A percentile compares a stretch with the other conserved stretches of the same genome.
phyloP scores from a whole-genome alignment of 2,888 invertebrate species.

The Lordiphosa andalusiaca region DNA sequence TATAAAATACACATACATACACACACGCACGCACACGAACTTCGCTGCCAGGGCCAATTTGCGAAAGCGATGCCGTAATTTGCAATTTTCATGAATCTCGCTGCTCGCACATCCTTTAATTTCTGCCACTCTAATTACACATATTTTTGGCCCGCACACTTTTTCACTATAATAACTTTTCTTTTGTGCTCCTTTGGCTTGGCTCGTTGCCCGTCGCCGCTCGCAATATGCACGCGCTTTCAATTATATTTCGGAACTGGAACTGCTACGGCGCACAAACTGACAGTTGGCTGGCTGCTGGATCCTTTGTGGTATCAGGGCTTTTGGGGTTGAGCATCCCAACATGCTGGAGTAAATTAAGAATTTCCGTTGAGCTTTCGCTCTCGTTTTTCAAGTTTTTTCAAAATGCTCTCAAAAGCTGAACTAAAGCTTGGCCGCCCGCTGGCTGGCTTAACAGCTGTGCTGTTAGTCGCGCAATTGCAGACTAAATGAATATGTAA shows the following conservation, averaged over 20 bases:
- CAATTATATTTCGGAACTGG: constrained; percentile 60
- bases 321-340: constrained; percentile 5
- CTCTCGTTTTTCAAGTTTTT: neutral
- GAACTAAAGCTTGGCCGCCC: neutral
- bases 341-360: neutral
- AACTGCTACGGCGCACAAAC: constrained; percentile 62
- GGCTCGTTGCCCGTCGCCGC: constrained; percentile 31
- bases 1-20: constrained; percentile 27
- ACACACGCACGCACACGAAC: constrained; percentile 26
- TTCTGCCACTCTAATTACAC: constrained; percentile 51
- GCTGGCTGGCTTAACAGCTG: constrained; percentile 1
- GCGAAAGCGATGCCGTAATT: constrained; percentile 21
- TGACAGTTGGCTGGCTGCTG: constrained; percentile 64
- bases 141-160: constrained; percentile 34
- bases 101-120: constrained; percentile 38
- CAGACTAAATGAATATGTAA: neutral
- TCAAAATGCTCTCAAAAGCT: neutral
- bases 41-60: constrained; percentile 5
- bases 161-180: constrained; percentile 53
- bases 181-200: constrained; percentile 27
- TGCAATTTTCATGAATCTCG: constrained; percentile 20
- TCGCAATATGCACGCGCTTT: constrained; percentile 70
- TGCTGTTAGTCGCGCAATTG: constrained; percentile 6
- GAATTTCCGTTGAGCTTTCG: constrained; percentile 14
- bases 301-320: constrained; percentile 28